phyloP scores from a whole-genome alignment of 2,888 invertebrate genomes.

The Morpho helenor region DNA sequence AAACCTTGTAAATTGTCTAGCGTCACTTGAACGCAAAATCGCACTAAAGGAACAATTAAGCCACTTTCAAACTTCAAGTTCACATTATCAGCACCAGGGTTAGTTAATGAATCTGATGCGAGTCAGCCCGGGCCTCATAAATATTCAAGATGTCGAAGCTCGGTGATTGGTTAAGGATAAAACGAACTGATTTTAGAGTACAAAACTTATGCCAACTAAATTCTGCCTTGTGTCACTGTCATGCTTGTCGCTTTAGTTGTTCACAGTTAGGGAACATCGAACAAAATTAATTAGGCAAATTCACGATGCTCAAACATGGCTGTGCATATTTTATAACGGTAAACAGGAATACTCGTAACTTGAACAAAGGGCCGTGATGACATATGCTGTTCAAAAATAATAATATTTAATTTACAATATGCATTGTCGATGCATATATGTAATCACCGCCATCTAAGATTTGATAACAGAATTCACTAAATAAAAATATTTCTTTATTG shows the following conservation, averaged over 20 bases:
- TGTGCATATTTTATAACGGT: slow-evolving; percentile 19
- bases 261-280: slow-evolving; percentile 12
- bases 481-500: too few relatives aligned
- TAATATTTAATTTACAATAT: not conserved
- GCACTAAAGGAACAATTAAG: not conserved
- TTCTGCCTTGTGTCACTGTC: slow-evolving; percentile 7
- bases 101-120: slow-evolving; percentile 11
- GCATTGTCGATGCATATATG: not conserved
- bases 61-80: slow-evolving; percentile 1
- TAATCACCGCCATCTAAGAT: too few relatives aligned
- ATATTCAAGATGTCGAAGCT: slow-evolving; percentile 50
- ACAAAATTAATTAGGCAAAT: slow-evolving; percentile 19
- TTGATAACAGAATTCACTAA: too few relatives aligned
- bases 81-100: slow-evolving; percentile 7
- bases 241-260: slow-evolving; percentile 2
- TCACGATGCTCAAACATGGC: slow-evolving; percentile 19
- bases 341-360: not conserved
- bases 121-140: slow-evolving; percentile 39
- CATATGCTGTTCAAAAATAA: not conserved
- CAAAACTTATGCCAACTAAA: slow-evolving; percentile 1
- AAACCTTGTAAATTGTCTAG: too few relatives aligned
- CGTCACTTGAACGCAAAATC: too few relatives aligned
- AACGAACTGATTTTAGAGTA: slow-evolving; percentile 39
- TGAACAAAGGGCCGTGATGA: not conserved
- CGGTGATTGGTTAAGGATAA: slow-evolving; percentile 41